Evolutionary conservation across 2,113 vertebrate genomes (phyloP), one percentile per base, ranked within the genome.

Genomic region (Upupa epops): DNA sequence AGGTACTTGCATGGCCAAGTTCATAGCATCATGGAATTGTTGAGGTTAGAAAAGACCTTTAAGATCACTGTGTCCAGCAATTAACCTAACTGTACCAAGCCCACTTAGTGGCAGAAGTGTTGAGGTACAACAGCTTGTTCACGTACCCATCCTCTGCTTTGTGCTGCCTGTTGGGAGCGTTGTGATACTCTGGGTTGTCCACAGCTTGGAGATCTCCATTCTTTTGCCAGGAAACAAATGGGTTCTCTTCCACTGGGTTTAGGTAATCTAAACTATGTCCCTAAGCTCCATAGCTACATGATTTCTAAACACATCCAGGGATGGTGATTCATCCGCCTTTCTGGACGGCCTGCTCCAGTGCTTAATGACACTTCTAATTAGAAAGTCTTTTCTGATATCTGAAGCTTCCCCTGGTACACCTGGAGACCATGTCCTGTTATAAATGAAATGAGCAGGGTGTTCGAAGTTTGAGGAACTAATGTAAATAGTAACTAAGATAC

Each of bases 161-260:
- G 89, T 98, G 96, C 32, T 98, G 98, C 70, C 98, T 98, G 5
- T 95, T 98, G 25, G 98, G 96, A 77, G 98, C 98, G 2, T 90
- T 98, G 96, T 99, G 99, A 94, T 99, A 99, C 36, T 98, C 99
- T 0, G 98, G 98, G 93, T 99, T 99, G 96, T 99, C 99, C 97
- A 99, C 82, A 20, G 98, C 98, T 32, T 99, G 98, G 48, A 99
- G 96, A 79, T 99, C 99, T 37, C 98, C 98, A 1, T 98, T 99
- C 97, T 98, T 99, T 11, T 98, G 98, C 7, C 98, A 97, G 4
- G 98, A 98, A 70, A 99, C 99, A 86, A 99, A 99, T 2, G 99
- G 99, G 90, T 99, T 99, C 96, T 99, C 99, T 89, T 99, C 99
- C 58, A 99, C 98, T 0, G 99, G 98, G 94, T 98, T 99, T 80